phyloP scores from a whole-genome alignment of 2,888 invertebrate genomes.

The Nebria brevicollis region DNA sequence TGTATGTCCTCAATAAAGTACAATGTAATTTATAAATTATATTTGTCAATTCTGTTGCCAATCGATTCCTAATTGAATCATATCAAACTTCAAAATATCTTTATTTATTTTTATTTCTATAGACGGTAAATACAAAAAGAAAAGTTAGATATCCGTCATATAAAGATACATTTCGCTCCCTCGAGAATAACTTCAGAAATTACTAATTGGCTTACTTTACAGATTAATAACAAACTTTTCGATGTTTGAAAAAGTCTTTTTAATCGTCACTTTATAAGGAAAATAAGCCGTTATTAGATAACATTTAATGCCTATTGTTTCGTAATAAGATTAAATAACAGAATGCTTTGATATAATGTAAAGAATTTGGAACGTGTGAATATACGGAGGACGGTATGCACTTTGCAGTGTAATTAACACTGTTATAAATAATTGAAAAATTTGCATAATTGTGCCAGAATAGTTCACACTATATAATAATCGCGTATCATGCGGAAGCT shows the following conservation, averaged over 20 bases:
- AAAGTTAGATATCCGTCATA: neutral
- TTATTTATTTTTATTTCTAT: neutral
- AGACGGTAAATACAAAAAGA: neutral
- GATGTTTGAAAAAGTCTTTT: neutral
- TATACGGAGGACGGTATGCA: neutral
- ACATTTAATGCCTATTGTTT: neutral
- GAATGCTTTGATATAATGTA: neutral
- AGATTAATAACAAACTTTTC: neutral
- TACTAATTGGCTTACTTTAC: neutral
- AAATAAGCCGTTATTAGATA: neutral
- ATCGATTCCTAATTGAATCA: neutral
- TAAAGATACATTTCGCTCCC: neutral
- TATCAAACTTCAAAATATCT: neutral
- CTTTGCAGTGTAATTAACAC: neutral
- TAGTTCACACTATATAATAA: neutral
- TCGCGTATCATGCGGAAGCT: neutral
- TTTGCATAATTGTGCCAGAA: neutral
- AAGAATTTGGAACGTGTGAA: neutral
- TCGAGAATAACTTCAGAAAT: neutral
- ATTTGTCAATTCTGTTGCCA: neutral
- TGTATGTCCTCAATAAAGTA: neutral
- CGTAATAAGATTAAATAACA: neutral
- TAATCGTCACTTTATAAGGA: neutral
- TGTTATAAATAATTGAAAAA: constrained; percentile 1
- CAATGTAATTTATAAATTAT: neutral